A percentile compares a stretch with the other conserved stretches of the same genome.
Evolutionary conservation across 2,888 invertebrate species (phyloP).

Genomic region (Dugesia japonica): DNA sequence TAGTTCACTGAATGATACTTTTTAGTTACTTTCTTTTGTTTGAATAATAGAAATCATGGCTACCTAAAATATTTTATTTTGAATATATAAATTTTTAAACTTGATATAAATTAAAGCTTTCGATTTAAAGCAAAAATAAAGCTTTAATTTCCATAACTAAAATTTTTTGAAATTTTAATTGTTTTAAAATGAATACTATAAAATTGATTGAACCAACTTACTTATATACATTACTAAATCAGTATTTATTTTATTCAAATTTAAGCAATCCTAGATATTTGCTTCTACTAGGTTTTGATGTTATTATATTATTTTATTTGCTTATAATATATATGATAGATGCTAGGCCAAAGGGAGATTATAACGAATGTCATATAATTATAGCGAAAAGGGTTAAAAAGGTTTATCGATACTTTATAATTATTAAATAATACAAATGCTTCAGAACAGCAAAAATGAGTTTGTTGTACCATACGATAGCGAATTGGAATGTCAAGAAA

Average conservation of each 20-base stretch:
- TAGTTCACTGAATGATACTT: too few relatives aligned
- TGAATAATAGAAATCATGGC: too few relatives aligned
- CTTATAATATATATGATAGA: constrained; percentile 39
- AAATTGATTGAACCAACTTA: neutral
- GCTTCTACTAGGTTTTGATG: neutral
- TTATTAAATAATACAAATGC: neutral
- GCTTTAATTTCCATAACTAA: too few relatives aligned
- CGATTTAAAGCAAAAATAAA: too few relatives aligned
- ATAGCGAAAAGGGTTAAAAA: constrained; percentile 44
- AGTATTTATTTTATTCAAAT: neutral
- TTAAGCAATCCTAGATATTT: constrained; percentile 2
- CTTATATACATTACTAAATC: neutral
- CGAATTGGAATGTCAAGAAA: constrained; percentile 46
- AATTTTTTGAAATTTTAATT: neutral
- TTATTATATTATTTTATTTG: neutral
- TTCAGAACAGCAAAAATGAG: constrained; percentile 39
- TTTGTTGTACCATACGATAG: constrained; percentile 45
- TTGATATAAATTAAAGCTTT: too few relatives aligned
- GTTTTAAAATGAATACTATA: neutral
- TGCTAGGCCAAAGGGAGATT: constrained; percentile 44
- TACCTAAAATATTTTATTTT: too few relatives aligned
- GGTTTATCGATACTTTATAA: constrained; percentile 36
- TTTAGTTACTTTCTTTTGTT: too few relatives aligned
- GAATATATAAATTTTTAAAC: too few relatives aligned
- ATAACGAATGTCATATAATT: constrained; percentile 48